phyloP scores from a whole-genome alignment of 30 jellyfish, hydroid and myxozoan genomes.

The Turritopsis rubra region DNA sequence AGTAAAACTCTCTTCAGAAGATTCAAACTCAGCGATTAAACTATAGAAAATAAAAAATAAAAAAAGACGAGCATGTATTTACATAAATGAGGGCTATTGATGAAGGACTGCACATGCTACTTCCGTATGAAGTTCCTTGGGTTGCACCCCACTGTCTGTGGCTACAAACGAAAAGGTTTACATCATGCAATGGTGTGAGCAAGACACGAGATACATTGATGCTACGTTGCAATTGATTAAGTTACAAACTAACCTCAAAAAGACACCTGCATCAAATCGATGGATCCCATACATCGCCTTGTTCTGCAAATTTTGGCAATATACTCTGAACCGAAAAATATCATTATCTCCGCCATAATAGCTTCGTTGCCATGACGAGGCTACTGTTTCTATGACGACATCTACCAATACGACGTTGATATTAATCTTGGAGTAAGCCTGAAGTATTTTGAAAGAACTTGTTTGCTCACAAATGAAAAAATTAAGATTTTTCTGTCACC shows the following conservation, averaged over 20 bases:
- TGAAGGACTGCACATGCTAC: not conserved
- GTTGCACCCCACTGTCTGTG: not conserved
- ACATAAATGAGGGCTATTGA: not conserved
- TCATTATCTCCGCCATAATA: not conserved
- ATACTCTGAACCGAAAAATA: not conserved
- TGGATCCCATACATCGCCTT: not conserved
- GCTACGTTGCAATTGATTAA: not conserved
- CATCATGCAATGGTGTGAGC: not conserved
- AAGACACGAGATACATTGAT: not conserved
- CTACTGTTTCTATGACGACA: not conserved
- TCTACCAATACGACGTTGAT: not conserved
- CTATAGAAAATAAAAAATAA: not conserved
- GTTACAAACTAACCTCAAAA: not conserved
- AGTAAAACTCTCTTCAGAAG: too few relatives aligned
- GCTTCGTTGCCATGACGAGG: not conserved
- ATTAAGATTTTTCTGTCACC: too few relatives aligned
- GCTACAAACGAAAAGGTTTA: not conserved
- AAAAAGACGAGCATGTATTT: not conserved
- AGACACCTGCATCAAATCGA: not conserved
- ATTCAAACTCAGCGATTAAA: too few relatives aligned
- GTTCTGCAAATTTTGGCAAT: not conserved
- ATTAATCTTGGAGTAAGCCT: not conserved
- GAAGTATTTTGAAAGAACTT: not conserved
- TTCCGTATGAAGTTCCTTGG: not conserved
- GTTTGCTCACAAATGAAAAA: too few relatives aligned